Base-by-base conservation (phyloP, 2,113 vertebrate species). In the Actenoides lindsayi region DNA sequence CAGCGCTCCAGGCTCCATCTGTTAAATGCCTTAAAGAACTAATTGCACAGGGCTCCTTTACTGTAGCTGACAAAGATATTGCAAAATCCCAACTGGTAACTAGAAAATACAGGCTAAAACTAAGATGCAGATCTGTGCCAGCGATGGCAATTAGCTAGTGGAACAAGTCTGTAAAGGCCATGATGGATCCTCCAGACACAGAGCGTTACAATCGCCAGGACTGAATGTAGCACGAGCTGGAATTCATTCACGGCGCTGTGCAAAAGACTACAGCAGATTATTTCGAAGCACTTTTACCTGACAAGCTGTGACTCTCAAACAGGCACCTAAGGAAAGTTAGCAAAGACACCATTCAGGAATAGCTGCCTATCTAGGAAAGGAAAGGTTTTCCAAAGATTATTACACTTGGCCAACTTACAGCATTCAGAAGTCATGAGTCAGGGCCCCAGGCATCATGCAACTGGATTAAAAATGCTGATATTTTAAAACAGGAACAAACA, bases 341-440 rank as follows among this genome's bases (percentile, higher is more conserved):
- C 64, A 90, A 83, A 87, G 71, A 67, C 42, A 92, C 39, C 23
- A 42, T 64, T 88, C 85, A 93, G 80, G 56, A 90, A 90, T 8
- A 74, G 75, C 60, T 83, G 50, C 23, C 87, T 60, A 88, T 94
- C 93, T 83, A 96, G 92, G 93, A 96, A 95, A 92, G 59, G 79
- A 94, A 90, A 89, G 4, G 3, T 44, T 89, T 87, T 80, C 83
- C 83, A 48, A 89, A 87, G 18, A 73, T 68, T 89, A 78, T 89
- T 94, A 68, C 46, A 75, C 73, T 90, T 92, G 85, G 88, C 83
- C 79, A 89, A 51, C 83, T 68, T 51, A 70, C 78, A 90, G 68
- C 83, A 92, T 94, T 88, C 90, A 88, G 39, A 90, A 95, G 44
- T 42, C 5, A 1, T 90, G 94, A 96, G 68, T 95, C 94, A 96